These are phyloP conservation scores for Oncorhynchus mykiss DNA, from an alignment of 2,113 vertebrate genomes.

Conservation along the genomic window DNA sequence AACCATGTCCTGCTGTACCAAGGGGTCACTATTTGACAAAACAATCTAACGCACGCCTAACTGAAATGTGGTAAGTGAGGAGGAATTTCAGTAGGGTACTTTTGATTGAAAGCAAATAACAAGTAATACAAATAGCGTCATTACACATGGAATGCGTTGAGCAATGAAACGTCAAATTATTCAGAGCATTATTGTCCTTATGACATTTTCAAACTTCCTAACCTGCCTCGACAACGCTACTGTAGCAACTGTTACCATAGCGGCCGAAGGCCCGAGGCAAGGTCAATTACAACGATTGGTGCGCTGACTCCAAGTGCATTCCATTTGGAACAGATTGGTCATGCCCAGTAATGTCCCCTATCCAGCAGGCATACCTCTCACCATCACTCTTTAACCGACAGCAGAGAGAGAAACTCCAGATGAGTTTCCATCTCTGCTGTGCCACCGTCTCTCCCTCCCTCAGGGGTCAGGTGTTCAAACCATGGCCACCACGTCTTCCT, in stretches of 20 bases:
- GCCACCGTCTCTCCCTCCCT: conserved; percentile 42
- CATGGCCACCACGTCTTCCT: conserved; percentile 31
- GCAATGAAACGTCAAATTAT: no score
- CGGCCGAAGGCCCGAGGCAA: conserved; percentile 54
- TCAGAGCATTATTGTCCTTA: background rate
- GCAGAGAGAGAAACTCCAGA: conserved; percentile 46
- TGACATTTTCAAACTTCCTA: background rate
- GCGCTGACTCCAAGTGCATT: conserved; percentile 69
- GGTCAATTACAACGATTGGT: conserved; percentile 68
- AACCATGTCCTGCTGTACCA: no score
- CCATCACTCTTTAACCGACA: conserved; percentile 66
- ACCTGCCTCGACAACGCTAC: conserved; percentile 5
- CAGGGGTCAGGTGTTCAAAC: conserved; percentile 63
- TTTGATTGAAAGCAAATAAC: no score
- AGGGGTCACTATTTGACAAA: no score
- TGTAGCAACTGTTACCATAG: conserved; percentile 44
- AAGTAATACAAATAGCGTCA: no score
- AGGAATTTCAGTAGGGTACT: no score
- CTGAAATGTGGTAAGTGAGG: background rate
- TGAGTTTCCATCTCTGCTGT: conserved; percentile 51
- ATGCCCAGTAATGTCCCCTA: conserved; percentile 65
- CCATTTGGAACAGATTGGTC: conserved; percentile 71
- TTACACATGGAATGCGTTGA: no score
- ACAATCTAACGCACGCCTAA: no score
- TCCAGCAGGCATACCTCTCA: conserved; percentile 55